Base-by-base conservation (phyloP, 2,888 invertebrate species). In the Leptopterna dolabrata region DNA sequence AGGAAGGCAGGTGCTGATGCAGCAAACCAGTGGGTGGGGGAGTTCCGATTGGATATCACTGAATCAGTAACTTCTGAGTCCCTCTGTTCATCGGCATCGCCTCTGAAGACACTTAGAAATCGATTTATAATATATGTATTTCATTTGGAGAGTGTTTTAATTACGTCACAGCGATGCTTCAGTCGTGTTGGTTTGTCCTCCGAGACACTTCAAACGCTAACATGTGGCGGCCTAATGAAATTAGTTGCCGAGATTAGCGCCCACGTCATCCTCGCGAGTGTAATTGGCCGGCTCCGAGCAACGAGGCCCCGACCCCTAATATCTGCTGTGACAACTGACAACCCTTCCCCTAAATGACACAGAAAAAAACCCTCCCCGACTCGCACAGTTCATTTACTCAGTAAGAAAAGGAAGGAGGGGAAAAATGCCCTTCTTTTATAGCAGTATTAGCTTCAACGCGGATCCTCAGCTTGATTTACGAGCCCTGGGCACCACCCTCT, bases 381-480 rank as follows among this genome's bases (percentile, higher is more conserved):
- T 63, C 70, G n/a, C 24, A 70, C 83, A 83, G 83, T 83, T 83
- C 83, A 83, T 83, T 83, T 83, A 83, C 83, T 63, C n/a, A 55
- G 29, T 43, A 83, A 82, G 29, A 45, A 78, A 51, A 30, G 55
- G 55, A 14, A 11, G n/a, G 29, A 29, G 81, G 81, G 81, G 70
- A n/a, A 16, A n/a, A 30, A 19, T 43, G 14, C 55, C 81, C 47
- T 19, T 24, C 16, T 19, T 83, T 83, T 83, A 83, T 83, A 11
- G 83, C 24, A 29, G 83, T 83, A 83, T 83, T 83, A 83, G 71
- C 81, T 81, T 51, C 81, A 81, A 51, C 83, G 55, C 41, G 30
- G 27, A 43, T 55, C 29, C 81, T 83, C 47, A 83, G 63, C 14
- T 71, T 83, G 83, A 83, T 83, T 83, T 83, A 83, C 71, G 70